A percentile compares a stretch with the other conserved stretches of the same genome.
Evolutionary conservation across 2,888 invertebrate genomes (phyloP).

Genomic region (Pinctada fucata): DNA sequence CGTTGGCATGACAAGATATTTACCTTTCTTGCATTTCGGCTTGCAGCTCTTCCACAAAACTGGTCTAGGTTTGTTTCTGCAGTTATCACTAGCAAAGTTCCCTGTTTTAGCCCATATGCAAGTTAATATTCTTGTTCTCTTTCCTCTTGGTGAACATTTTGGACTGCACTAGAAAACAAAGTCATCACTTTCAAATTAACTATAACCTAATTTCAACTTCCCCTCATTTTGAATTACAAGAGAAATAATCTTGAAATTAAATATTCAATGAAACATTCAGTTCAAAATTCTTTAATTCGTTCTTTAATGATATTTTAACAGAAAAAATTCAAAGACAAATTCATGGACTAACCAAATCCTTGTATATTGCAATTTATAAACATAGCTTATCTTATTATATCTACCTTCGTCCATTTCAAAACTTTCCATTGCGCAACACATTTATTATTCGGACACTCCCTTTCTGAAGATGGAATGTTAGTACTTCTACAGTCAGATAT

Average conservation of each 20-base stretch:
- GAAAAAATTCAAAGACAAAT: background rate
- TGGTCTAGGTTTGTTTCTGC: conserved; percentile 56
- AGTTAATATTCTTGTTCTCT: conserved; percentile 54
- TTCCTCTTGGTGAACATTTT: conserved; percentile 53
- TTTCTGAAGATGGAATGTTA: conserved; percentile 41
- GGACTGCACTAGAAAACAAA: conserved; percentile 59
- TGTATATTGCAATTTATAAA: background rate
- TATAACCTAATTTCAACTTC: background rate
- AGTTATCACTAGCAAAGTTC: conserved; percentile 54
- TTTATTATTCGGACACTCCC: conserved; percentile 54
- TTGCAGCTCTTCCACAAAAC: conserved; percentile 57
- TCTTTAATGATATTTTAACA: background rate
- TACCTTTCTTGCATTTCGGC: conserved; percentile 54
- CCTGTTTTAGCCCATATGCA: conserved; percentile 62
- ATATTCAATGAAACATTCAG: no score
- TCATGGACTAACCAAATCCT: background rate
- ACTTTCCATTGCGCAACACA: conserved; percentile 60
- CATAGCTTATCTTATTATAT: background rate
- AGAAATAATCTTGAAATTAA: no score
- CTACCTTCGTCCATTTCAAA: conserved; percentile 60
- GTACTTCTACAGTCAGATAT: conserved; percentile 41
- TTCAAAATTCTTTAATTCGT: no score
- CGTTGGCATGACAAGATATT: conserved; percentile 15
- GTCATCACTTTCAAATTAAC: background rate
- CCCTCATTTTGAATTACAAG: background rate